Percentiles rank a stretch among this genome's conserved stretches.
Conservation (phyloP, 2,797 vertebrate species). For the Malurus leucopterus region DNA sequence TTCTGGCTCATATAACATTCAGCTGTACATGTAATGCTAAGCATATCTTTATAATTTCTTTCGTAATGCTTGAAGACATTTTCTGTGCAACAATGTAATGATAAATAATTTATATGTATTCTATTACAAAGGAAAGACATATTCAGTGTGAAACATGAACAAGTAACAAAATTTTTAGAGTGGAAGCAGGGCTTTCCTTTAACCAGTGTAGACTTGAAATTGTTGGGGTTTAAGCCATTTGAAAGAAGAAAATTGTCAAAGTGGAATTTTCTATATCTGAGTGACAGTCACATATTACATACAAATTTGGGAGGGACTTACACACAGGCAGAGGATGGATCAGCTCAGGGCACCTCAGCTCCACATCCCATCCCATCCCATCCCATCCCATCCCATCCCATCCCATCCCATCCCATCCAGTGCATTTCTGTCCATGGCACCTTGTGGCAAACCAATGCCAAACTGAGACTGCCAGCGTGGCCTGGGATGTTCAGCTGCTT, state of each 20-base stretch:
- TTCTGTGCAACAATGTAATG: background rate
- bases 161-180: background rate
- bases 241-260: background rate
- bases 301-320: background rate
- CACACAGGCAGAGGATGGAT: accelerated
- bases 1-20: background rate
- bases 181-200: background rate
- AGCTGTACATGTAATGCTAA: background rate
- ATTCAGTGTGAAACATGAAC: background rate
- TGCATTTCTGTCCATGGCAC: no score
- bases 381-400: no score
- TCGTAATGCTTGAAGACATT: background rate
- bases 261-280: background rate
- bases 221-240: background rate
- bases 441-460: background rate
- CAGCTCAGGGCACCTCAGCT: background rate
- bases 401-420: no score
- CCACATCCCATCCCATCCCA: background rate
- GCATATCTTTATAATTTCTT: background rate
- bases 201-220: background rate
- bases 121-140: background rate
- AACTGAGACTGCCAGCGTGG: accelerated
- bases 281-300: background rate
- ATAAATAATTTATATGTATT: background rate
- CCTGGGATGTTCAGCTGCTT: background rate